These are phyloP conservation scores for Pandemis corylana DNA, from an alignment of 2,888 invertebrate species.

Conservation along the genomic window DNA sequence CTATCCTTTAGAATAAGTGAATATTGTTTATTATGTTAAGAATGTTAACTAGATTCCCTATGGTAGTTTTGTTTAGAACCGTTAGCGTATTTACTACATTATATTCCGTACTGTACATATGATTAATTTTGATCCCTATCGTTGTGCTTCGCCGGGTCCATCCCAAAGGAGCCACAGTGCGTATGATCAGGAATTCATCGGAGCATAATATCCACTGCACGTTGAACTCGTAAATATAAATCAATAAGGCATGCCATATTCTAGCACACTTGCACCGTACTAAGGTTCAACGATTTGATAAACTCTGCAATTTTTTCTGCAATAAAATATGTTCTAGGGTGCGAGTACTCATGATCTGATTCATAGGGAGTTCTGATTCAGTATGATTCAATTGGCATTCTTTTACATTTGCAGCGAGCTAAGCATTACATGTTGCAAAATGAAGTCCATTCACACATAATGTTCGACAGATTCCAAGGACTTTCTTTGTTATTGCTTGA, in stretches of 20 bases:
- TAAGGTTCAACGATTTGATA: background rate
- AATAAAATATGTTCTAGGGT: too few species aligned
- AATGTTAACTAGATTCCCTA: background rate
- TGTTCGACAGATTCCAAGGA: conserved; percentile 9
- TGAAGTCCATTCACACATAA: conserved; percentile 11
- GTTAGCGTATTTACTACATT: background rate
- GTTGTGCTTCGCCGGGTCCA: background rate
- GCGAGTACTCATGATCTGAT: too few species aligned
- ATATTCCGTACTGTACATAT: background rate
- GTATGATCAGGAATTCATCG: conserved; percentile 22
- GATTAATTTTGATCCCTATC: conserved; percentile 29
- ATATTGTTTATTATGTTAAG: background rate
- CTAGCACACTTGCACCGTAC: conserved; percentile 4
- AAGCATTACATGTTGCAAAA: background rate
- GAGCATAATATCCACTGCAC: conserved; percentile 14
- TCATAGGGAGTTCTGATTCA: background rate
- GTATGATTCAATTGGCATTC: background rate
- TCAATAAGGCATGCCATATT: background rate
- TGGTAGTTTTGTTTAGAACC: background rate
- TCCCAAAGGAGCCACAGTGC: conserved; percentile 26
- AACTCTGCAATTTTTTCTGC: background rate
- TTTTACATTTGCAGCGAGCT: background rate
- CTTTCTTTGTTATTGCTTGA: conserved; percentile 16
- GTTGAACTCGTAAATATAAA: conserved; percentile 21
- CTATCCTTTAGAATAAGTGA: background rate